Conservation (phyloP, 2,888 invertebrate genomes). For the Galeruca laticollis region DNA sequence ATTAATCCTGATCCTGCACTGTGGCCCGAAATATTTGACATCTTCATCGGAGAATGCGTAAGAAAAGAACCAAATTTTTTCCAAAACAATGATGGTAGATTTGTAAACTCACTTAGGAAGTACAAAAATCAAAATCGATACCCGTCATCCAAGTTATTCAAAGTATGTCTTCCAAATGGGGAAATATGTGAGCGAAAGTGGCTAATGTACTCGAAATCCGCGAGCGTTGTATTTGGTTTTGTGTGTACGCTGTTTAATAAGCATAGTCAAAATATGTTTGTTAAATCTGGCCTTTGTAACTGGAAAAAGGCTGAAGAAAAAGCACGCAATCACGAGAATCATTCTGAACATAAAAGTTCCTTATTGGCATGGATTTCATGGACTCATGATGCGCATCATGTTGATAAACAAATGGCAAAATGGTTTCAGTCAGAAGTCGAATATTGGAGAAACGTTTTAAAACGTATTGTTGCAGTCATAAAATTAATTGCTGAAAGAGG, state of each 20-base stretch:
- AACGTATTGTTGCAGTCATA: too few species aligned
- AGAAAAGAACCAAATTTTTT: too few species aligned
- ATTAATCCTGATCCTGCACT: too few species aligned
- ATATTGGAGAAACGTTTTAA: too few species aligned
- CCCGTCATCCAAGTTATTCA: neutral
- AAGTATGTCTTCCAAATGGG: neutral
- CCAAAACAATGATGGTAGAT: too few species aligned
- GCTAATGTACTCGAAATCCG: neutral
- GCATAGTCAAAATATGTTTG: neutral
- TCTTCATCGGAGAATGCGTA: too few species aligned
- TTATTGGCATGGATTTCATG: too few species aligned
- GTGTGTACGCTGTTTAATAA: neutral
- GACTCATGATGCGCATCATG: too few species aligned
- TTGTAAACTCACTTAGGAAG: neutral
- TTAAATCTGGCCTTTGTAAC: neutral
- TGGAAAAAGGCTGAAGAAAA: neutral
- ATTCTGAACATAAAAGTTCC: neutral
- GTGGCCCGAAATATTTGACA: too few species aligned
- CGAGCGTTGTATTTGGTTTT: neutral
- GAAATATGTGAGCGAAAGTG: neutral
- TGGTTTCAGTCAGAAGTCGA: too few species aligned
- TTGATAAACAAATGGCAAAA: too few species aligned
- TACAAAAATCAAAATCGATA: neutral
- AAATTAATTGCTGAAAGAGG: conserved; percentile 1
- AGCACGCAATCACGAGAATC: neutral